Evolutionary conservation across 2,797 vertebrate genomes (phyloP), one percentile per base, ranked within the genome.

Genomic region (Triplophysa bombifrons): DNA sequence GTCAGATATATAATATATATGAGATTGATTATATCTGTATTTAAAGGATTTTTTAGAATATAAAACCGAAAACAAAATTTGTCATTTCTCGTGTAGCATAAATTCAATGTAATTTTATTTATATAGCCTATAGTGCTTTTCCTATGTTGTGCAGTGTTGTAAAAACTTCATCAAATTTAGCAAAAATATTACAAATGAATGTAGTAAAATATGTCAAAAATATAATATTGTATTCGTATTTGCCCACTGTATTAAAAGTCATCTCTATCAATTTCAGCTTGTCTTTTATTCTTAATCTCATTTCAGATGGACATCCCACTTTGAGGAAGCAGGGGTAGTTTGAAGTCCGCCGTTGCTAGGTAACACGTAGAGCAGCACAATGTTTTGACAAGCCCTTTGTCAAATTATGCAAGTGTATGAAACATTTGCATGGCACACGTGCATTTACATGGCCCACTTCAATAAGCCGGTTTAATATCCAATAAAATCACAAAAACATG

Each of bases 311-410:
- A 67, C 69, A 80, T 69, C 78, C 51, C 81, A 84, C 78, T 81
- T 83, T 80, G 68, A 77, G 46, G 70, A 51, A 76, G 78, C 68
- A 83, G 73, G 48, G 17, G 67, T 76, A 86, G 73, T 44, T 70
- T 82, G 75, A 85, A 85, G 83, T 83, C 65, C 65, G 38, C 20
- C n/a, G 89, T 91, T 91, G 88, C 90, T 89, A 86, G 81, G 88
- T 84, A 78, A 88, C 87, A 65, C 65, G 64, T 84, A 58, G 76
- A 86, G 81, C 85, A 56, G 60, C 48, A 80, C 61, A 68, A 84
- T 72, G 72, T 38, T 80, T 82, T 80, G 74, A 70, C 72, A 74
- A 81, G 73, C 61, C 77, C 77, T 86, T 85, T 84, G 84, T 86
- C 63, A 82, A 72, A 86, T 85, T 83, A 82, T 85, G 83, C 85